Base-by-base conservation (phyloP, 2,797 vertebrate genomes). In the Amblyraja radiata region DNA sequence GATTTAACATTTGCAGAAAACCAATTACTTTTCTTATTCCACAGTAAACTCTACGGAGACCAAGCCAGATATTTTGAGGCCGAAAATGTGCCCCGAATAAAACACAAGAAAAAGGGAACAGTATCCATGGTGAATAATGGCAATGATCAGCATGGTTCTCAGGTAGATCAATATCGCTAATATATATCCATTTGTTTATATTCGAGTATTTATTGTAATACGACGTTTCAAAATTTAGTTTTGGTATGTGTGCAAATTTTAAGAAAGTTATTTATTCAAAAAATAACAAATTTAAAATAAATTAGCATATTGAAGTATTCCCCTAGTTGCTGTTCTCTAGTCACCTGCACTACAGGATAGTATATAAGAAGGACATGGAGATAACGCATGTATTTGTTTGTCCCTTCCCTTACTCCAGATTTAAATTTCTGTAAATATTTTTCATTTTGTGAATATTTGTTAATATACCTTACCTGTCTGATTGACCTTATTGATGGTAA, bases 121-220 rank as follows among this genome's bases (percentile, higher is more conserved):
- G 98, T 99, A 39, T 99, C 99, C 21, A 99, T 99, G 99, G 99
- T 99, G 95, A 99, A 99, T 96, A 99, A 99, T 84, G 98, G 99
- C 94, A 98, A 93, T 14, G 97, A 97, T 93, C 97, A 98, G 92
- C 98, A 99, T 93, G 99, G 97, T 92, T 99, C 99, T 94, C 99
- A 99, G 98, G 99, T 99, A 65, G 95, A 96, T 77, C 63, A 58
- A 74, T 78, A 65, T 16, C 65, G 46, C 46, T 32, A 32, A 28
- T 61, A 21, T 81, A 83, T 93, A 61, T 28, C 9, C 0, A n/a
- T 16, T 16, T 76, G 11, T 28, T 32, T 68, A 39, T 32, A 68
- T 88, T 16, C n/a, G n/a, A 16, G 61, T 88, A 18, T 65, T n/a
- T 88, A 88, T 21, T 88, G n/a, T 65, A 88, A 7, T 83, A 10